Base-by-base conservation (phyloP, 2,888 invertebrate genomes). In the Alloplasta piceator region DNA sequence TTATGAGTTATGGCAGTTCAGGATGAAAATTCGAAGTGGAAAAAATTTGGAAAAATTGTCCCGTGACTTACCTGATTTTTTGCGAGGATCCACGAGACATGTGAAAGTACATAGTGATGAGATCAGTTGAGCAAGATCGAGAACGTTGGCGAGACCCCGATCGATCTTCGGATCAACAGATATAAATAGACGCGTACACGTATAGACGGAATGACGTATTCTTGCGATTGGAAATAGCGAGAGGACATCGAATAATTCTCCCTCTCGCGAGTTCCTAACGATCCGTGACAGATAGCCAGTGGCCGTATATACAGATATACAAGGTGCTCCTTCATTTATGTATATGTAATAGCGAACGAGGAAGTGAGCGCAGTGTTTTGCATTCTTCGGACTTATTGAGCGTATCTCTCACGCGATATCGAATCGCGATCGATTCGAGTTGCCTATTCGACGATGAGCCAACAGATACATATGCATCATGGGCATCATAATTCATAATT, bases 241-340 rank as follows among this genome's bases (percentile, higher is more conserved):
- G 79, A 79, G 68, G 68, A 79, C 79, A 68, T 79, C 79, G 79
- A 77, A 81, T 81, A 81, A 78, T 81, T 81, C 60, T 74, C 68
- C 46, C 60, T 66, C 73, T 81, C 80, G 52, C 46, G 64, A 81
- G 81, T 70, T 78, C 85, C 84, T 88, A 88, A 88, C 87, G 86
- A 88, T 85, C 85, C 83, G 71, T 87, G 87, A 88, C 86, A 84
- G 85, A 87, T 87, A 82, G 84, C 83, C 79, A 64, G 64, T 52
- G 9, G 46, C 3, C 26, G 10, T 56, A 41, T 72, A 48, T 52
- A 50, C 10, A 38, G 46, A 56, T 48, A 74, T 41, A 36, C 5
- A 16, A 7, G 16, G 4, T 16, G 55, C 9, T 16, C 26, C 9
- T 55, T 16, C 26, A 16, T 67, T 14, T 60, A 48, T 60, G 6